Base-by-base conservation (phyloP, 2,888 invertebrate species). In the Kuschelorhynchus macadamiae region DNA sequence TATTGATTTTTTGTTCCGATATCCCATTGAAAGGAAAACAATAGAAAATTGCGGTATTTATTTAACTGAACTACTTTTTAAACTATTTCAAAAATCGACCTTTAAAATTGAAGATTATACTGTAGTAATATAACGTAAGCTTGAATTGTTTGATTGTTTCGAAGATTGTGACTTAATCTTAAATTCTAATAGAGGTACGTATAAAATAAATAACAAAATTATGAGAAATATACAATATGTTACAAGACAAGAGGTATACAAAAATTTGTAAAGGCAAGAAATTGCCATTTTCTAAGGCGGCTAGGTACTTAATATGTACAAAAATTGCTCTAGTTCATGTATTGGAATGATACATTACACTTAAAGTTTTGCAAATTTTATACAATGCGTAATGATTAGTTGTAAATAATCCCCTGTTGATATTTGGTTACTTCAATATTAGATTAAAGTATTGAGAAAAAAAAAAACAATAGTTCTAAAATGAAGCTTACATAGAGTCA, bases 161-260 rank as follows among this genome's bases (percentile, higher is more conserved):
- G 14, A 44, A 42, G 42, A 36, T 16, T 16, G 9, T 42, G 42
- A 14, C n/a, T 42, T 42, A 42, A 42, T 2, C 8, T 42, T 42
- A 5, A 16, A 3, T 42, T 16, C n/a, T 42, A 44, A 46, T 57
- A 25, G n/a, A n/a, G n/a, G n/a, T n/a, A n/a, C n/a, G n/a, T 57
- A 42, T 46, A 57, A 57, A 57, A 57, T 57, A 57, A 44, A 57
- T 57, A 57, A 57, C 56, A 46, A 57, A 55, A 57, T 16, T 44
- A 57, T 30, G 42, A n/a, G 14, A n/a, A 33, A 57, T 57, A 12
- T 57, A 57, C 56, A 46, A 11, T 57, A 57, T 57, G 17, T 57
- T 57, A 57, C 56, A 57, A 16, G 32, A 20, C 8, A 46, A 20
- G 44, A 44, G 46, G 56, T 46, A 11, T 33, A 46, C 32, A n/a